Base-by-base conservation (phyloP, 2,797 vertebrate species). In the Sebastes ruberrimus region DNA sequence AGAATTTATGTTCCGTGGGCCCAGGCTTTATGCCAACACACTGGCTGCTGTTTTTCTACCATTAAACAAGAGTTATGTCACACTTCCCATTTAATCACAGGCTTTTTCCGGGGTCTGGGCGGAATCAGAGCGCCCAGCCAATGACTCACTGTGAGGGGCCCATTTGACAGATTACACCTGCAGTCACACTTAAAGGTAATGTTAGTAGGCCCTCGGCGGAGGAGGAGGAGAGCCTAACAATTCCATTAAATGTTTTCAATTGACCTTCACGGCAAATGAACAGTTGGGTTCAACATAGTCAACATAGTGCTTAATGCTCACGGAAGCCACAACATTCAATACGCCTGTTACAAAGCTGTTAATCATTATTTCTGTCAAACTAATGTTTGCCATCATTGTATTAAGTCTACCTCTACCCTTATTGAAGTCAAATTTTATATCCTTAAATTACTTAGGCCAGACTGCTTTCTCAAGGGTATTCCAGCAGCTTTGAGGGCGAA, bases 11-110 rank as follows among this genome's bases (percentile, higher is more conserved):
- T 85, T 86, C 80, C 71, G 46, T 81, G 83, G 81, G 49, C 80
- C 46, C 83, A 86, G 92, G 87, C 91, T 84, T 78, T 82, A 86
- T 89, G 92, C 93, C 94, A 94, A 92, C 86, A 85, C 82, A 80
- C 83, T 87, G 86, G 83, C 87, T 84, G 88, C 91, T 93, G 91
- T 95, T 95, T 95, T 95, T 92, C 90, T 92, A 90, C 92, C 90
- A 93, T 94, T 95, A 95, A 94, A 94, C 88, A 92, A 94, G 90
- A 95, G 93, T 95, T 94, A 94, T 94, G 92, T 89, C 90, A 92
- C 89, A 93, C 84, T 92, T 93, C 90, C 86, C 90, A 90, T 94
- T 95, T 95, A 90, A 93, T 93, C 90, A 94, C 91, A 59, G 76
- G 72, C 83, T 91, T 93, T 91, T 91, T 91, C 81, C 62, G 86